phyloP scores from a whole-genome alignment of 2,113 vertebrate genomes.

The Solea solea region DNA sequence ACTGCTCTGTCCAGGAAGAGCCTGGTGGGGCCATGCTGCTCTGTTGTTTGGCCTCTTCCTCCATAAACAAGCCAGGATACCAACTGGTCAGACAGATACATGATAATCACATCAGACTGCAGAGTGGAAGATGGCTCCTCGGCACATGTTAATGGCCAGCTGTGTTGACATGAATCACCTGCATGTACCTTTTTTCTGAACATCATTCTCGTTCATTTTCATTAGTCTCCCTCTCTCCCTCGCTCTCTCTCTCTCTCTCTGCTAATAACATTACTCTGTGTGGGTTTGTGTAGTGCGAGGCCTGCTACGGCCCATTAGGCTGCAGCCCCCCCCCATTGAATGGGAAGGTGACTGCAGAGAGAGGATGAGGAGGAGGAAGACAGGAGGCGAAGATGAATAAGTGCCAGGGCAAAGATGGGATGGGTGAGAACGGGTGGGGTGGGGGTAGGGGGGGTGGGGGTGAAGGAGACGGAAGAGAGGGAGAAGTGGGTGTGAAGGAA shows the following conservation, averaged over 20 bases:
- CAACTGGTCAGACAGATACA: not conserved
- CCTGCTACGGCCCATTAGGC: conserved; percentile 80
- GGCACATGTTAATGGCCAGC: conserved; percentile 40
- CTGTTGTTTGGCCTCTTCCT: conserved; percentile 44
- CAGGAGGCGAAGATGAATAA: conserved; percentile 17
- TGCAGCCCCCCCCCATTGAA: conserved; percentile 70
- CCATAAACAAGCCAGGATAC: conserved; percentile 1
- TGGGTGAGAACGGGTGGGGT: conserved; percentile 15
- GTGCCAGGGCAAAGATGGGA: conserved; percentile 1
- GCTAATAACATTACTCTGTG: conserved; percentile 71
- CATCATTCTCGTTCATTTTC: conserved; percentile 23
- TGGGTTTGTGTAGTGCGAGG: conserved; percentile 64
- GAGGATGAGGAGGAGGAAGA: conserved; percentile 34
- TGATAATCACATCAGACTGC: not conserved
- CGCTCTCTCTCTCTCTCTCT: conserved; percentile 30
- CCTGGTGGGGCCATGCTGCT: conserved; percentile 44
- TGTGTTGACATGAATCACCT: conserved; percentile 56
- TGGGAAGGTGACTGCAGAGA: conserved; percentile 74
- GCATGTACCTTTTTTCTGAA: not conserved
- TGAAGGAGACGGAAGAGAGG: conserved; percentile 15
- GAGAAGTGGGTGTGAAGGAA: conserved; percentile 37
- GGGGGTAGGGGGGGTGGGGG: not conserved
- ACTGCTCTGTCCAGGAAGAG: conserved; percentile 18
- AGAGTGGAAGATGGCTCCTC: conserved; percentile 21
- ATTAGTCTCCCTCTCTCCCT: conserved; percentile 3